Evolutionary conservation across 2,113 vertebrate species (phyloP), one percentile per base, ranked within the genome.

Genomic region (Tetraodon nigroviridis): DNA sequence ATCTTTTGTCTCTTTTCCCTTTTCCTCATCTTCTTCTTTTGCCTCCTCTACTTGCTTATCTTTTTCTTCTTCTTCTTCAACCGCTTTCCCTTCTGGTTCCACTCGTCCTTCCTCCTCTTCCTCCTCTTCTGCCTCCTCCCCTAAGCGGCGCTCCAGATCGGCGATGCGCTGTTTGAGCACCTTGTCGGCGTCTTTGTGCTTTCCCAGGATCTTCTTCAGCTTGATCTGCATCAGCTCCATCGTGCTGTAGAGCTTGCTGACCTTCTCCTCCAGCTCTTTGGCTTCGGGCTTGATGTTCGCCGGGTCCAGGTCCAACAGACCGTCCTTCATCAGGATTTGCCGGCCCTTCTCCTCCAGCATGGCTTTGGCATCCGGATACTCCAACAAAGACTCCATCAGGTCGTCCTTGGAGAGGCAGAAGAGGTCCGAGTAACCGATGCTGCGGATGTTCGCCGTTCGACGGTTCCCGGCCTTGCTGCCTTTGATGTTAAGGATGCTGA

Each of bases 351-450:
- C 97, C 78, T 99, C 97, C 40, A 99, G 86, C 91, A 98, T 93
- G 27, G 73, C 83, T 83, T 98, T 99, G 74, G 96, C 96, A 49
- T 99, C 96, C 0, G 97, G 97, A 63, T 99, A 99, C 67, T 99
- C 97, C 0, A 84, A 86, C 47, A 99, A 82, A 18, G 95, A 95
- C 79, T 98, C 97, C 95, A 99, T 96, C 64, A 99, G 90, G 70
- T 99, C 96, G 67, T 99, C 96, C 85, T 99, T 99, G 42, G 94
- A 95, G 54, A 99, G 86, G 54, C 95, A 97, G 82, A 98, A 99
- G 51, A 99, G 91, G 55, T 99, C 97, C 0, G 97, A 98, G 76
- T 99, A 99, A 8, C 97, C 96, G 29, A 97, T 93, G 75, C 97
- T 99, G 82, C 89, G 93, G 76, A 99, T 99, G 62, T 99, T 99